Base-by-base conservation (phyloP, 2,888 invertebrate species). In the Chrysolina americana region DNA sequence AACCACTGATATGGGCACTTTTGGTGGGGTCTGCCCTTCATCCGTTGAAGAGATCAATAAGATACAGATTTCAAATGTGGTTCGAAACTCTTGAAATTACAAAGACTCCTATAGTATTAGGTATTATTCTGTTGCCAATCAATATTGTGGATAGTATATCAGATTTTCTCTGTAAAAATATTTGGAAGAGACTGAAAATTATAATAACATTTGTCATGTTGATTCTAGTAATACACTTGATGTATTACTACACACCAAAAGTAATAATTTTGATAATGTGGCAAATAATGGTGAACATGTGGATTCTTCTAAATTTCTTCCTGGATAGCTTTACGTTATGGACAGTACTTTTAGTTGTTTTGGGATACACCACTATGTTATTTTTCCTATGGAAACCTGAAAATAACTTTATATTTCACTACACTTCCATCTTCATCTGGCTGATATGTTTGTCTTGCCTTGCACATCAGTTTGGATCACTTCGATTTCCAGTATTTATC, bases 1-100 rank as follows among this genome's bases (percentile, higher is more conserved):
- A 96, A 81, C 98, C 99, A 0, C 88, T 99, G 70, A 91, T 98
- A 81, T 99, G 99, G 99, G 98, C 99, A 0, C 90, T 98, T 72
- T 89, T 99, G 44, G 96, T 98, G 83, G 99, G 99, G n/a, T 97
- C 98, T 0, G 95, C 98, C 50, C 90, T 99, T n/a, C 97, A 98
- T 87, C 99, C 99, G 0, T 94, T 98, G 85, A 99, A 99, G 87
- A 92, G 94, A 76, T 93, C 92, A 71, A 87, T 98, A 62, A 93
- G 96, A 0, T 92, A 92, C 75, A 89, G 92, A 76, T 90, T 96
- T 23, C 93, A 94, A 81, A 91, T 92, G 79, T 97, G 97, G 97
- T 94, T 96, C 84, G 90, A 92, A 83, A 89, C 90, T 70, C 86
- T 94, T 56, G 93, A 94, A 83, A 90, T 91, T 75, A 90, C 92